These are phyloP conservation scores for Zeugodacus cucurbitae DNA, from an alignment of 1,140 invertebrate genomes.

Conservation along the genomic window DNA sequence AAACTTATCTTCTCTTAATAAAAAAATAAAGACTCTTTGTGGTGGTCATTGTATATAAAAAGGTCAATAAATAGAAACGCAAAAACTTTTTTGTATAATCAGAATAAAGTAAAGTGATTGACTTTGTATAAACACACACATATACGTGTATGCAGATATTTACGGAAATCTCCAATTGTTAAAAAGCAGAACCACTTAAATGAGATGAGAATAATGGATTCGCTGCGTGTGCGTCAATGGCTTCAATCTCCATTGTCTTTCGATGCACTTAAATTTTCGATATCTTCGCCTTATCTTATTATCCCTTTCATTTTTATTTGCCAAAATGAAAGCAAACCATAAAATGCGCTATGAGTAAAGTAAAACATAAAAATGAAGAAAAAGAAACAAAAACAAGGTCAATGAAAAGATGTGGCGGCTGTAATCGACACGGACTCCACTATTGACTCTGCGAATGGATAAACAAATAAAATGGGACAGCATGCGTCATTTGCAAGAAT, in stretches of 20 bases:
- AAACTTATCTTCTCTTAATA: too few relatives aligned
- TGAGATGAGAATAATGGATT: not conserved
- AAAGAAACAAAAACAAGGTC: not conserved
- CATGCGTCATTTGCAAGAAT: not conserved
- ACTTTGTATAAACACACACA: too few relatives aligned
- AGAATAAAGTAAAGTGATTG: too few relatives aligned
- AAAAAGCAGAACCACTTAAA: not conserved
- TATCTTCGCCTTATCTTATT: not conserved
- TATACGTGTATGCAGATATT: too few relatives aligned
- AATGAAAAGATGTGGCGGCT: not conserved
- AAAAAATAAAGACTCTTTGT: too few relatives aligned
- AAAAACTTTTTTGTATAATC: too few relatives aligned
- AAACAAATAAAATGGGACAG: conserved; percentile 8
- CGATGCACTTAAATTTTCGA: not conserved
- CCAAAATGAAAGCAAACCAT: not conserved
- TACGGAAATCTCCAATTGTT: too few relatives aligned
- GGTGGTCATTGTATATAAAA: too few relatives aligned
- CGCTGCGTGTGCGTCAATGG: not conserved
- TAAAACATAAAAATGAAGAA: not conserved
- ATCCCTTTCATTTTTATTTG: conserved; percentile 11
- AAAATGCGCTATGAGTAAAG: not conserved
- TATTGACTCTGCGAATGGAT: not conserved
- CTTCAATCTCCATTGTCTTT: not conserved
- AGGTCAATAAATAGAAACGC: too few relatives aligned
- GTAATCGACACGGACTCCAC: not conserved